phyloP scores from a whole-genome alignment of 1,140 invertebrate genomes.

The Contarinia nasturtii region DNA sequence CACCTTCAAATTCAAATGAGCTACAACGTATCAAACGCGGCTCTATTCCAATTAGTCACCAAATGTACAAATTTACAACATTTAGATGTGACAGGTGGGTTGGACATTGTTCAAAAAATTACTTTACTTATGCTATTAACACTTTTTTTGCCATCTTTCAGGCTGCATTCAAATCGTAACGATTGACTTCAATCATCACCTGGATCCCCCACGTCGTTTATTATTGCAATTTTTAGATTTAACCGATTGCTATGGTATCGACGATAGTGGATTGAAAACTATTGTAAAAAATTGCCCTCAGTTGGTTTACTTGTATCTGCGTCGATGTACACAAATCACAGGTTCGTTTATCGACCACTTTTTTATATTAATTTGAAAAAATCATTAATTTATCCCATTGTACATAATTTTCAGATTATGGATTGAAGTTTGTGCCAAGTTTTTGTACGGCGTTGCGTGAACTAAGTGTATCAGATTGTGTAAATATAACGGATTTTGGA shows the following conservation, averaged over 20 bases:
- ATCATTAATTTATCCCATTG: background rate
- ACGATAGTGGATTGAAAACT: slow-evolving; percentile 62
- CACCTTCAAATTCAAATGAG: slow-evolving; percentile 52
- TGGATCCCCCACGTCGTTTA: slow-evolving; percentile 36
- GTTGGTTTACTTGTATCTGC: slow-evolving; percentile 69
- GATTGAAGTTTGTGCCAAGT: slow-evolving; percentile 61
- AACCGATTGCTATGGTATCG: slow-evolving; percentile 66
- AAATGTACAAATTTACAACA: slow-evolving; percentile 49
- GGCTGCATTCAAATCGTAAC: slow-evolving; percentile 49
- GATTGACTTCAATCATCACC: slow-evolving; percentile 40
- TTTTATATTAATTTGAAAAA: background rate
- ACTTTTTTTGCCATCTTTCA: slow-evolving; percentile 17
- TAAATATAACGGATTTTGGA: slow-evolving; percentile 75
- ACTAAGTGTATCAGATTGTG: slow-evolving; percentile 77
- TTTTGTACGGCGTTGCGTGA: slow-evolving; percentile 69
- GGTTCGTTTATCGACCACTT: slow-evolving; percentile 31
- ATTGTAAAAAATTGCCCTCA: slow-evolving; percentile 73
- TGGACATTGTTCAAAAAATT: background rate
- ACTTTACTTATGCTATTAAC: slow-evolving; percentile 16
- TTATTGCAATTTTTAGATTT: slow-evolving; percentile 56
- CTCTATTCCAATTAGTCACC: slow-evolving; percentile 40
- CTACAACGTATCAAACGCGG: slow-evolving; percentile 26
- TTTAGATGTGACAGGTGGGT: slow-evolving; percentile 48
- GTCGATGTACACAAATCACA: slow-evolving; percentile 69
- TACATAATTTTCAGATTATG: slow-evolving; percentile 44